These are phyloP conservation scores for Porites evermanni DNA, from an alignment of 92 coral and sea anemone genomes.

Conservation along the genomic window DNA sequence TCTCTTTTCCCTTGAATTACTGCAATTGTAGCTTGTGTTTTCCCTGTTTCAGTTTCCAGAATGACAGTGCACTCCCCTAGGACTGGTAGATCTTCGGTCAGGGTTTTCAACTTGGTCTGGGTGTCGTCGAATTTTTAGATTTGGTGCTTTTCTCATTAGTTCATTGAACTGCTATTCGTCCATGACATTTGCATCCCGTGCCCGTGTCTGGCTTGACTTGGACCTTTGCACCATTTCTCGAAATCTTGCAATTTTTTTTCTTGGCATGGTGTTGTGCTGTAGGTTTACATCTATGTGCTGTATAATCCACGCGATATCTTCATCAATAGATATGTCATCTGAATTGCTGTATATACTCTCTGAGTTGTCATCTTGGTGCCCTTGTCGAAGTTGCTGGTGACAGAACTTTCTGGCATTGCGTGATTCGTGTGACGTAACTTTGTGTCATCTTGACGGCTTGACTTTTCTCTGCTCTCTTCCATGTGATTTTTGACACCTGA, in stretches of 20 bases:
- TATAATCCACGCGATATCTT: constrained; percentile 28
- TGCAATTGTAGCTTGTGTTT: constrained; percentile 33
- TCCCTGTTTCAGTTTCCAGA: constrained; percentile 51
- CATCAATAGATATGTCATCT: constrained; percentile 30
- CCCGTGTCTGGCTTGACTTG: constrained; percentile 71
- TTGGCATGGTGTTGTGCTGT: constrained; percentile 8
- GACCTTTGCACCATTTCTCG: constrained; percentile 40
- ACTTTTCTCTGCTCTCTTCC: constrained; percentile 21
- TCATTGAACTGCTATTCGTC: constrained; percentile 48
- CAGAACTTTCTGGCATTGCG: constrained; percentile 5
- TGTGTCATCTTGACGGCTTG: constrained; percentile 4
- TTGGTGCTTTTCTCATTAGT: constrained; percentile 42
- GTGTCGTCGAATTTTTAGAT: constrained; percentile 7
- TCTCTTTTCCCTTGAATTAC: constrained; percentile 66
- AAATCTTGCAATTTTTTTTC: constrained; percentile 56
- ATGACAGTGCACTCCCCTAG: constrained; percentile 49
- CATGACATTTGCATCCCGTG: constrained; percentile 54
- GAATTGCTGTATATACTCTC: constrained; percentile 15
- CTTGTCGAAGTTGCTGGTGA: constrained; percentile 3
- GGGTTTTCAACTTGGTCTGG: constrained; percentile 44
- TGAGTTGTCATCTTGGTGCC: background rate
- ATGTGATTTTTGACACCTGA: constrained; percentile 3
- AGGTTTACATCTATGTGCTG: constrained; percentile 52
- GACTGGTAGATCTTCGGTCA: constrained; percentile 54
- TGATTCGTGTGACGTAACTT: background rate